These are phyloP conservation scores for Aporophyla nigra DNA, from an alignment of 2,888 invertebrate genomes.

Conservation along the genomic window DNA sequence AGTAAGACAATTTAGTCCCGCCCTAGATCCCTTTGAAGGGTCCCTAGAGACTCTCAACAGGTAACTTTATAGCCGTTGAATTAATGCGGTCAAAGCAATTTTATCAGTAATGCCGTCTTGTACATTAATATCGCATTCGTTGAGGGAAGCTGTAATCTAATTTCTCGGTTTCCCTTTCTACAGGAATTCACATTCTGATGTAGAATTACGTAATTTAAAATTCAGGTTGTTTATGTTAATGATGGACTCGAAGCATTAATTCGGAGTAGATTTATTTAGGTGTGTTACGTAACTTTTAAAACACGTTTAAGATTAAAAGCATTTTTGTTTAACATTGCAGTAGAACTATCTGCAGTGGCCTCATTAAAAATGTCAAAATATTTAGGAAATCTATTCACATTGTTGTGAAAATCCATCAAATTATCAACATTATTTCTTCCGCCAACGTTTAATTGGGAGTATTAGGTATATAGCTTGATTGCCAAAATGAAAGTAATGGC, in stretches of 20 bases:
- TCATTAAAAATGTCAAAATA: constrained; percentile 35
- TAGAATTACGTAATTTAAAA: constrained; percentile 50
- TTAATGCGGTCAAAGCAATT: constrained; percentile 86
- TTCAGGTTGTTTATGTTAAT: constrained; percentile 51
- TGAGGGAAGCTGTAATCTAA: constrained; percentile 75
- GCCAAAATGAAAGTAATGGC: constrained; percentile 26
- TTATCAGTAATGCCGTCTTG: constrained; percentile 74
- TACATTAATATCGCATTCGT: constrained; percentile 76
- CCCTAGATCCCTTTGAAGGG: constrained; percentile 81
- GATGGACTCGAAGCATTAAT: constrained; percentile 42
- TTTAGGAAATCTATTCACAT: not conserved
- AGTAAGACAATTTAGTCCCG: constrained; percentile 82
- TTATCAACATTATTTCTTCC: not conserved
- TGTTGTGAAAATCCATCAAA: constrained; percentile 9
- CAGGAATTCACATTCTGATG: constrained; percentile 48
- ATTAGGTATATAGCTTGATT: constrained; percentile 31
- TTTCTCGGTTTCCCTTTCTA: constrained; percentile 65
- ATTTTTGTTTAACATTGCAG: constrained; percentile 45
- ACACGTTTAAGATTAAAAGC: constrained; percentile 40
- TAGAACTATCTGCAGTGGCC: constrained; percentile 28
- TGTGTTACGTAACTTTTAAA: constrained; percentile 41
- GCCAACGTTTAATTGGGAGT: not conserved
- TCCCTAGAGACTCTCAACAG: constrained; percentile 82
- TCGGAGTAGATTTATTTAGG: constrained; percentile 35
- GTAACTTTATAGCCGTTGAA: constrained; percentile 84